phyloP scores from a whole-genome alignment of 2,888 invertebrate genomes.

The Masnerella sp. region DNA sequence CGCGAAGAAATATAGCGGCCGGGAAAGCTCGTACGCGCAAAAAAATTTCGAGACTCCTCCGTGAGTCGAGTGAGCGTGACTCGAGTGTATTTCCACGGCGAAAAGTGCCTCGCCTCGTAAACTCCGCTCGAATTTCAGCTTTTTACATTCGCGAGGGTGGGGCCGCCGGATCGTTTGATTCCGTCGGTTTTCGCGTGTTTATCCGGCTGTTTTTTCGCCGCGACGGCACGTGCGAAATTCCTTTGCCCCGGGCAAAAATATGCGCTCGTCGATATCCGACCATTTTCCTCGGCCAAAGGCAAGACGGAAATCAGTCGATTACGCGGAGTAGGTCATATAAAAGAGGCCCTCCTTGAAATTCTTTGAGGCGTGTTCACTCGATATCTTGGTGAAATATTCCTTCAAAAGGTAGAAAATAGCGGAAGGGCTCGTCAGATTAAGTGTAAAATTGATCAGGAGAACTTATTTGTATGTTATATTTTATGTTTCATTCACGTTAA shows the following conservation, averaged over 20 bases:
- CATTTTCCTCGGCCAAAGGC: constrained; percentile 34
- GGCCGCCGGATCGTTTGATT: constrained; percentile 10
- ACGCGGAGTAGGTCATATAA: constrained; percentile 54
- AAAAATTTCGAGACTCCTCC: constrained; percentile 57
- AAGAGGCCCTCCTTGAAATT: constrained; percentile 63
- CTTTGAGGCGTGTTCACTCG: constrained; percentile 67
- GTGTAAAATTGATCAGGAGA: constrained; percentile 70
- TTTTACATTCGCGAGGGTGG: no score
- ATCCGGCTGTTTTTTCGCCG: not conserved
- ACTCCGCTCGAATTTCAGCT: no score
- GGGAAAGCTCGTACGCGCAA: constrained; percentile 39
- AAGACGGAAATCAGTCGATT: constrained; percentile 59
- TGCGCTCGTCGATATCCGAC: constrained; percentile 22
- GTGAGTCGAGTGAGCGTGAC: constrained; percentile 58
- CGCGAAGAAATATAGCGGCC: constrained; percentile 47
- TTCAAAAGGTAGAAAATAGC: constrained; percentile 65
- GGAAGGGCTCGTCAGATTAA: constrained; percentile 63
- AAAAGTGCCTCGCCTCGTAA: constrained; percentile 46
- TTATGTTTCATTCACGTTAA: no score
- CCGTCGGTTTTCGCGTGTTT: not conserved
- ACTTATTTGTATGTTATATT: constrained; percentile 8
- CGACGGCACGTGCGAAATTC: not conserved
- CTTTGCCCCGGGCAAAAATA: not conserved
- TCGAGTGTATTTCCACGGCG: constrained; percentile 52
- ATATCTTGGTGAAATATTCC: constrained; percentile 64